A percentile compares a stretch with the other conserved stretches of the same genome.
These are phyloP conservation scores for Pollicipes pollicipes DNA, from an alignment of 1,140 invertebrate genomes.

Conservation along the genomic window DNA sequence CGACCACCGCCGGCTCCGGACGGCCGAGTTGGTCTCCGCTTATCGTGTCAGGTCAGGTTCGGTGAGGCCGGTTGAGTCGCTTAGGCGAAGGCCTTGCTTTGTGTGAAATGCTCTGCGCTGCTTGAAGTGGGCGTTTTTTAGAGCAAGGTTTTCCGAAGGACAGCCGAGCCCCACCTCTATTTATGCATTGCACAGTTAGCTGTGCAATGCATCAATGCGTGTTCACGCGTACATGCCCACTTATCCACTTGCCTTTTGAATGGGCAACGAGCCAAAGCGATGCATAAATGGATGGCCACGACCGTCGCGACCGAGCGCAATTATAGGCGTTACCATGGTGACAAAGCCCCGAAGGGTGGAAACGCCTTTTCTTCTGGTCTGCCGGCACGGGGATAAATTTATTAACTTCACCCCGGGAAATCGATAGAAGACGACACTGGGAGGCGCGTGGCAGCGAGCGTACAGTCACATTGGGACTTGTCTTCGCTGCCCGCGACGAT, in stretches of 20 bases:
- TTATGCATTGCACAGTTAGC: too few relatives aligned
- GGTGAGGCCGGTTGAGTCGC: too few relatives aligned
- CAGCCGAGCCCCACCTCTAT: too few relatives aligned
- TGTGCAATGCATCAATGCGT: neutral
- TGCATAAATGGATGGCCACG: neutral
- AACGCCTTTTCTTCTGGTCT: neutral
- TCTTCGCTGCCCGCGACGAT: too few relatives aligned
- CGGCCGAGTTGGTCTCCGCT: too few relatives aligned
- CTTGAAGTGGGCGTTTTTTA: too few relatives aligned
- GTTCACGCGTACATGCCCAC: neutral
- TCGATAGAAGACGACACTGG: neutral
- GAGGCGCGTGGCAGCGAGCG: too few relatives aligned
- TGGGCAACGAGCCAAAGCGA: neutral
- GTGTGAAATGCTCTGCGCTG: too few relatives aligned
- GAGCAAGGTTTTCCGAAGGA: too few relatives aligned
- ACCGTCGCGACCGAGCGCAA: neutral
- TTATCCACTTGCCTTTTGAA: neutral
- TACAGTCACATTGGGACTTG: neutral
- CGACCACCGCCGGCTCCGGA: too few relatives aligned
- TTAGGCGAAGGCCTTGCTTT: too few relatives aligned
- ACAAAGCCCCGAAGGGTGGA: neutral
- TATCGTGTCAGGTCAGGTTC: too few relatives aligned
- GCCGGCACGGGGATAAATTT: neutral
- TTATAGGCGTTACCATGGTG: neutral
- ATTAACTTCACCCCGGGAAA: neutral